Percentiles rank a stretch among this genome's conserved stretches.
These are phyloP conservation scores for Polyodon spathula DNA, from an alignment of 2,113 vertebrate species.

Conservation along the genomic window DNA sequence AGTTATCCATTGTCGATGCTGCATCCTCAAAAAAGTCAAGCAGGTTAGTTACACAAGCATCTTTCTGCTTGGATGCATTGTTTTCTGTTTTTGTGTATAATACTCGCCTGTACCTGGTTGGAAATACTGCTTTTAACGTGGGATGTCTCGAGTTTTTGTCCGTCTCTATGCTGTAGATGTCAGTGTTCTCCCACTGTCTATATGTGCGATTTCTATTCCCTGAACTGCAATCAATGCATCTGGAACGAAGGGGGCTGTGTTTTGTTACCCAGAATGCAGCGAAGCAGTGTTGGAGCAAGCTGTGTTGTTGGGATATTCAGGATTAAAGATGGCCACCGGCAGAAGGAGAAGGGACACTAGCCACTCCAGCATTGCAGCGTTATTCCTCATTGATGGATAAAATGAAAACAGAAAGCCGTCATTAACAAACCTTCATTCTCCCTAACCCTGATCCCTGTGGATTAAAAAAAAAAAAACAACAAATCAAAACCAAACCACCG, in stretches of 20 bases:
- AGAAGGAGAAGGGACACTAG: constrained; percentile 28
- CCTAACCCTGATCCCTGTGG: constrained; percentile 10
- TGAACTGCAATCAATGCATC: constrained; percentile 4
- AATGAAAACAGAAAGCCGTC: constrained; percentile 25
- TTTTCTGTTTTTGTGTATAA: no score
- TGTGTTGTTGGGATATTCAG: constrained; percentile 32
- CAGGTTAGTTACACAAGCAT: no score
- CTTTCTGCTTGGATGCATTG: no score
- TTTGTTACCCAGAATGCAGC: constrained; percentile 23
- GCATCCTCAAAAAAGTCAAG: no score
- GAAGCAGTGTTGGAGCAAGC: constrained; percentile 15
- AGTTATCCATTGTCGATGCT: no score
- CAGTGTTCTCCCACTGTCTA: constrained; percentile 14
- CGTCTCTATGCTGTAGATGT: constrained; percentile 33
- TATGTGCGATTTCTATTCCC: not conserved
- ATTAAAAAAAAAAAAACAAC: not conserved
- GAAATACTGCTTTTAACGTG: no score
- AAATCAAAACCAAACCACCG: constrained; percentile 5
- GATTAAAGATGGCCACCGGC: constrained; percentile 47
- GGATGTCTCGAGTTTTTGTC: no score
- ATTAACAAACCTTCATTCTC: constrained; percentile 15
- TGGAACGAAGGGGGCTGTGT: constrained; percentile 1
- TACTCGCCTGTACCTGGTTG: no score
- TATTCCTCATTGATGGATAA: constrained; percentile 38
- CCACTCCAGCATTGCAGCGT: constrained; percentile 32